Base-by-base conservation (phyloP, 2,888 invertebrate species). In the Eupelmus urozonus region DNA sequence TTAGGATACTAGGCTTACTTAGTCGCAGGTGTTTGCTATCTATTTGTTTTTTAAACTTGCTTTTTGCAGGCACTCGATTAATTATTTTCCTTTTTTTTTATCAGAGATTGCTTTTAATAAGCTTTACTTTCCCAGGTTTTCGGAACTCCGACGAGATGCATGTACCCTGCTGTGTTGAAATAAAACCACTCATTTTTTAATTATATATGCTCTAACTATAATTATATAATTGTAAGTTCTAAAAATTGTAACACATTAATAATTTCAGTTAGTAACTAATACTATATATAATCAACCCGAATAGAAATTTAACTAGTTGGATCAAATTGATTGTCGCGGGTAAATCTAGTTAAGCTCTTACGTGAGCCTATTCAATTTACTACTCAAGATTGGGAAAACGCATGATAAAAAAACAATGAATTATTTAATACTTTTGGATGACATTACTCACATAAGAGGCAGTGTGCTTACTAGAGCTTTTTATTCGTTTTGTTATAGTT, bases 11-110 rank as follows among this genome's bases (percentile, higher is more conserved):
- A 5, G 34, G 3, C 9, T 3, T 34, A 5, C 25, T 16, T 23
- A 55, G 20, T 3, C 45, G 4, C 13, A 2, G 45, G 13, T 45
- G 45, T 45, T 13, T 45, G 13, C 45, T 45, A 13, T 45, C 20
- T 60, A 45, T 45, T 45, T 45, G 16, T 45, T 45, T 18, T 13
- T 1, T 27, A 27, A 27, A 34, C 4, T 57, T 57, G 75, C 53
- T 67, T 62, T 53, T 53, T n/a, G 20, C 53, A 74, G 59, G 51
- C 66, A 34, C 23, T 20, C 23, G 5, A 57, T n/a, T 34, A 27
- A 42, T n/a, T n/a, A n/a, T n/a, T n/a, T n/a, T n/a, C n/a, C n/a
- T n/a, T n/a, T n/a, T 34, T 63, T 62, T n/a, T 53, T 42, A 72
- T 29, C 40, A 18, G 13, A 18, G 34, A 34, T 2, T 45, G 7